A percentile compares a stretch with the other conserved stretches of the same genome.
phyloP scores from a whole-genome alignment of 2,888 invertebrate genomes.

The Schizaphis graminum region DNA sequence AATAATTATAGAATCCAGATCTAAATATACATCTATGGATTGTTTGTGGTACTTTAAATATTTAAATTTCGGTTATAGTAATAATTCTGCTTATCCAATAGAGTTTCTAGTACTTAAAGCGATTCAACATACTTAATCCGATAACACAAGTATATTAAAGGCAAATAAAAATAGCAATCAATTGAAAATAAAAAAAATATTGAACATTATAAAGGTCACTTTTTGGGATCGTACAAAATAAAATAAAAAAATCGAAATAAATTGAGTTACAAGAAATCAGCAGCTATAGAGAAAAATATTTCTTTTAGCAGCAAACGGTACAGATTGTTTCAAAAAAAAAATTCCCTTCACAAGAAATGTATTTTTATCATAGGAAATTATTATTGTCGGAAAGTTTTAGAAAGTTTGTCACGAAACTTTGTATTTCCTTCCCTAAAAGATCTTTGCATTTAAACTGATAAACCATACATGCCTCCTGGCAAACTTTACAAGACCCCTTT shows the following conservation, averaged over 20 bases:
- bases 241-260: constrained; percentile 14
- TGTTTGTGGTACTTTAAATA: neutral
- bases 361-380: constrained; percentile 45
- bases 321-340: constrained; percentile 38
- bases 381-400: constrained; percentile 49
- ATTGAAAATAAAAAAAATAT: constrained; percentile 9
- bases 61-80: neutral
- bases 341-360: constrained; percentile 21
- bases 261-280: constrained; percentile 56
- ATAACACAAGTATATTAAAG: neutral
- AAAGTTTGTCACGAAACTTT: constrained; percentile 49
- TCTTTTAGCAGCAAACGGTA: constrained; percentile 28
- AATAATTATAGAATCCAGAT: neutral
- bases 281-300: constrained; percentile 43
- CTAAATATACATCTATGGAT: neutral
- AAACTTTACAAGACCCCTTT: constrained; percentile 41
- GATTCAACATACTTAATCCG: neutral
- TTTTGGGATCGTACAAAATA: neutral
- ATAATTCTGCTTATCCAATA: neutral
- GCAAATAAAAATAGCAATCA: neutral
- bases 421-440: constrained; percentile 34
- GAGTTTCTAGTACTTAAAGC: constrained; percentile 1
- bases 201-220: constrained; percentile 7
- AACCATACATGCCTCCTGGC: constrained; percentile 19
- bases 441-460: constrained; percentile 42